Conservation (phyloP, 2,888 invertebrate species). For the Pachymerium ferrugineum region DNA sequence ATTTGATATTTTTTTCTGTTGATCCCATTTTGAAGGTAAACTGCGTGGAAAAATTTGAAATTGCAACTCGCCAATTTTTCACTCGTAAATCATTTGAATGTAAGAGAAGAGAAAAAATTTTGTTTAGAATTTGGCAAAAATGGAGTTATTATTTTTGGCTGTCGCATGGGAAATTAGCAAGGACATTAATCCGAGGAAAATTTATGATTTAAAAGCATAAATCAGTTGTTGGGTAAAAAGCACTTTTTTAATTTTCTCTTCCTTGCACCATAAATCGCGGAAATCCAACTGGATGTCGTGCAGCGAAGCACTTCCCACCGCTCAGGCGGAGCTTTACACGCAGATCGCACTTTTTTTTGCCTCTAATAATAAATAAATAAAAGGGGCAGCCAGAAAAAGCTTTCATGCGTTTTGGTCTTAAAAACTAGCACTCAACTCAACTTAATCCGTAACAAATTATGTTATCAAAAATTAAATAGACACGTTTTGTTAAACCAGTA, state of each 20-base stretch:
- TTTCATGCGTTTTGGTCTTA: too few species aligned
- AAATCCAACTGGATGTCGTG: slow-evolving; percentile 19
- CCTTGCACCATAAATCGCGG: neutral
- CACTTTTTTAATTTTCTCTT: slow-evolving; percentile 18
- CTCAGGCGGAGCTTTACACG: slow-evolving; percentile 25
- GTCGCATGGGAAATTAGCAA: neutral
- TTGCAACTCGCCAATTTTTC: neutral
- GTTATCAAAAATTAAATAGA: too few species aligned
- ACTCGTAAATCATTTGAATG: neutral
- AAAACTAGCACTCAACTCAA: too few species aligned
- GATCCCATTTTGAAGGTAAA: slow-evolving; percentile 13
- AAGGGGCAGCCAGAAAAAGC: neutral
- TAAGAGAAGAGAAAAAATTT: neutral
- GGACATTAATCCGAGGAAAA: neutral
- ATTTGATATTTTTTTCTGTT: slow-evolving; percentile 20
- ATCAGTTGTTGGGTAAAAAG: neutral
- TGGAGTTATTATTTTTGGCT: too few species aligned
- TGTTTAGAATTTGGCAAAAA: neutral
- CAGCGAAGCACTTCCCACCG: slow-evolving; percentile 9
- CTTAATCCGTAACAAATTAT: too few species aligned
- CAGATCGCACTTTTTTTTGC: slow-evolving; percentile 21
- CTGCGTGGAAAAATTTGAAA: slow-evolving; percentile 3
- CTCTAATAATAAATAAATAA: too few species aligned
- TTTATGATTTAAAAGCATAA: neutral
- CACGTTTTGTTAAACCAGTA: too few species aligned